phyloP scores from a whole-genome alignment of 2,797 vertebrate genomes.

The Centropyge bicolor region DNA sequence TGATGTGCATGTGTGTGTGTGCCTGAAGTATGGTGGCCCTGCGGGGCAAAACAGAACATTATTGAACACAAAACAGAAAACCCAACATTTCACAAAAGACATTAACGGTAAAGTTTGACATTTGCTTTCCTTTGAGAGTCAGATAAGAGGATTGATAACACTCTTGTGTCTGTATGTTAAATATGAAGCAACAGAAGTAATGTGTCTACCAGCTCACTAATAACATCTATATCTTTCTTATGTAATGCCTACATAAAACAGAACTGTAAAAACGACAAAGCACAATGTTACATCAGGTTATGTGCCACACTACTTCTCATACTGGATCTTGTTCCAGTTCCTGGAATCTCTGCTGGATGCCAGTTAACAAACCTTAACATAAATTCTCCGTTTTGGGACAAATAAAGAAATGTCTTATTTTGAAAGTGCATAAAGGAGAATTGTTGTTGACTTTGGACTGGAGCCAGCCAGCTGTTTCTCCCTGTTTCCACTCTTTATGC shows the following conservation, averaged over 20 bases:
- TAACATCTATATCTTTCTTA: neutral
- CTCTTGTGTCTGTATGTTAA: too few relatives aligned
- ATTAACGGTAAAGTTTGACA: neutral
- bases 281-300: neutral
- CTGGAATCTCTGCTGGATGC: neutral
- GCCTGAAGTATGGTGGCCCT: neutral
- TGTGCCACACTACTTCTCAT: neutral
- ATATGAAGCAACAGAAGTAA: too few relatives aligned
- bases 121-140: neutral
- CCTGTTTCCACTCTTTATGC: neutral
- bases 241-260: neutral
- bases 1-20: neutral
- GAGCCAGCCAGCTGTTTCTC: neutral
- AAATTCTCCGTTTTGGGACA: too few relatives aligned
- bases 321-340: neutral
- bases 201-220: neutral
- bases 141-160: neutral
- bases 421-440: neutral
- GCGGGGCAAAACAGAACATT: neutral
- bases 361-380: neutral
- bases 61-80: neutral
- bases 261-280: neutral
- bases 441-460: neutral
- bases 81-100: neutral
- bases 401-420: too few relatives aligned